Base-by-base conservation (phyloP, 2,113 vertebrate genomes). In the Salvelinus sp. region DNA sequence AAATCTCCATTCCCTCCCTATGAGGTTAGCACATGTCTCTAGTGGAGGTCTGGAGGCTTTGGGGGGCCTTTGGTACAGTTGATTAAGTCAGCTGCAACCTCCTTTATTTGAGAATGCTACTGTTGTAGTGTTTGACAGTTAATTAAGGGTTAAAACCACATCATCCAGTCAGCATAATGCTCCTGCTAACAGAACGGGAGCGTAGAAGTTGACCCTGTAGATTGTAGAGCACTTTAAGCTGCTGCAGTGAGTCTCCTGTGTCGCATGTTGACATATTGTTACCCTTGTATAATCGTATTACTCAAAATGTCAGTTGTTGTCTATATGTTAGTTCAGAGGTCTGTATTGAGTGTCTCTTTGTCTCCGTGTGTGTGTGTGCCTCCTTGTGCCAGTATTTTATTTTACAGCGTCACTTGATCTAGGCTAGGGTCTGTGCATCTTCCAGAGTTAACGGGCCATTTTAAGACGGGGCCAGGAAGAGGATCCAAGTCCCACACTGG, bases 381-480 rank as follows among this genome's bases (percentile, higher is more conserved):
- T 54, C 47, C n/a, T 10, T 25, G n/a, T n/a, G 47, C 74, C 71
- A 75, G 74, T 68, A 71, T 85, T 82, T 69, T 66, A 57, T 87
- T 89, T 81, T 83, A 88, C 82, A 81, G 75, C 44, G 75, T 87
- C 78, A 88, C 83, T 87, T 69, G 83, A 90, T 90, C 84, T 78
- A 58, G 72, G 70, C 75, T 80, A 70, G 69, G 85, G 80, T 83
- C 68, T 16, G 58, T 81, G 76, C 60, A 64, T 84, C 86, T 86
- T 72, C 58, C 63, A 54, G 67, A 84, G 76, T 90, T 92, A 90
- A 88, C 71, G 27, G 85, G 70, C 74, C 57, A 57, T 82, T 88
- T 90, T 86, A 86, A 86, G 82, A 73, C 9, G n/a, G n/a, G n/a
- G n/a, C n/a, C n/a, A n/a, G n/a, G n/a, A n/a, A n/a, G n/a, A n/a